Conservation (phyloP, 2,888 invertebrate genomes). For the Matsumyia berberina region DNA sequence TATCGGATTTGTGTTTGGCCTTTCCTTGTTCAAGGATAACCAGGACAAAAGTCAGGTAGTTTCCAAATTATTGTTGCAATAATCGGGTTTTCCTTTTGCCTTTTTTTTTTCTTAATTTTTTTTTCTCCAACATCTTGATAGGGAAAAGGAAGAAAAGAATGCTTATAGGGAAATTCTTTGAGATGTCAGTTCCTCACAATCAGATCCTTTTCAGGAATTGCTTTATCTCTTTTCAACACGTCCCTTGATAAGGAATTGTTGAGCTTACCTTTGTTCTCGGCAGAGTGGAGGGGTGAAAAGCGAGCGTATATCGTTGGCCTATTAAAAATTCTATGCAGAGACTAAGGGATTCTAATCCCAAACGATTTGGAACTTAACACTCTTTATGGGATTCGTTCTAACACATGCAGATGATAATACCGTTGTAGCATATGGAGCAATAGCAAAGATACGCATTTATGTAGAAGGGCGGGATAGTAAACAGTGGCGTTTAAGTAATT, state of each 20-base stretch:
- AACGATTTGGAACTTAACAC: conserved; percentile 58
- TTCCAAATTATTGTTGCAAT: conserved; percentile 15
- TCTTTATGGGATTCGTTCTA: conserved; percentile 52
- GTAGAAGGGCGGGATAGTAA: too few species aligned
- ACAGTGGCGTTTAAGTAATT: conserved; percentile 24
- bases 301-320: neutral
- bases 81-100: neutral
- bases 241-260: neutral
- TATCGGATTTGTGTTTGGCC: neutral
- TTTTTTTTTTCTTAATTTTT: neutral
- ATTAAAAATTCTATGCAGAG: conserved; percentile 47
- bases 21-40: neutral
- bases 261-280: neutral
- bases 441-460: neutral
- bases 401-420: conserved; percentile 42
- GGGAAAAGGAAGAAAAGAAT: neutral
- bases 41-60: conserved; percentile 11
- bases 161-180: conserved; percentile 11
- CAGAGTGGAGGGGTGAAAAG: too few species aligned
- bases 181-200: conserved; percentile 38
- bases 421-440: conserved; percentile 16
- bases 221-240: conserved; percentile 38
- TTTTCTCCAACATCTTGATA: conserved; percentile 1
- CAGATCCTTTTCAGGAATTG: conserved; percentile 25
- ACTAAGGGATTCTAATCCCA: conserved; percentile 50